Evolutionary conservation across 1,140 invertebrate species (phyloP), one percentile per base, ranked within the genome.

Genomic region (Saccostrea glomerata): DNA sequence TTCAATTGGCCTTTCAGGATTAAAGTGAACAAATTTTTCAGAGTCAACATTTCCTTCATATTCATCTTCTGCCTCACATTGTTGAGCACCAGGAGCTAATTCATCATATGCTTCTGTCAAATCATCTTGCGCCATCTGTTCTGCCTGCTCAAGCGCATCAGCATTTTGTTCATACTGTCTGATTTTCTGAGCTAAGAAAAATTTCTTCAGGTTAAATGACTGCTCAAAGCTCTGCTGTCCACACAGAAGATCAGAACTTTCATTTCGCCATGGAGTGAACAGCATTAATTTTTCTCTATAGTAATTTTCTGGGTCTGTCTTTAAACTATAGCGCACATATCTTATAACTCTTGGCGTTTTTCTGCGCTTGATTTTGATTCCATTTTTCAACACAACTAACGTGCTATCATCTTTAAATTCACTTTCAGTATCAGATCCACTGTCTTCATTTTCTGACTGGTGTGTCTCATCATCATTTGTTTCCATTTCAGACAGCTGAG

Each of bases 341-440:
- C 47, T 47, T 47, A 47, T 47, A 47, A 47, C 47, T 47, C 47
- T 47, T 47, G 47, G 6, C 6, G 47, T 82, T 60, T 60, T 56
- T 73, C 87, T 85, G 82, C 56, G 84, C 20, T 77, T 70, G 20
- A 88, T 88, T 82, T 70, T 85, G n/a, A 88, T 77, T n/a, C 87
- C 87, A 88, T 85, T 88, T 82, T 77, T 88, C 40, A 88, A 88
- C 40, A 36, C 54, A 17, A 88, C 60, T 12, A 83, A 23, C 36
- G 25, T 63, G 25, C n/a, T 30, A n/a, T 56, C 23, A 12, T 85
- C 84, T 36, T 85, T 66, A 84, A 84, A 47, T 25, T 84, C 83
- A 40, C n/a, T 11, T 47, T 66, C 85, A 70, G 25, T 82, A 30
- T 82, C 77, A 23, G 30, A 13, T 56, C 40, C 54, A 55, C 54